Evolutionary conservation across 2,888 invertebrate species (phyloP).

Genomic region (Acronicta alni): DNA sequence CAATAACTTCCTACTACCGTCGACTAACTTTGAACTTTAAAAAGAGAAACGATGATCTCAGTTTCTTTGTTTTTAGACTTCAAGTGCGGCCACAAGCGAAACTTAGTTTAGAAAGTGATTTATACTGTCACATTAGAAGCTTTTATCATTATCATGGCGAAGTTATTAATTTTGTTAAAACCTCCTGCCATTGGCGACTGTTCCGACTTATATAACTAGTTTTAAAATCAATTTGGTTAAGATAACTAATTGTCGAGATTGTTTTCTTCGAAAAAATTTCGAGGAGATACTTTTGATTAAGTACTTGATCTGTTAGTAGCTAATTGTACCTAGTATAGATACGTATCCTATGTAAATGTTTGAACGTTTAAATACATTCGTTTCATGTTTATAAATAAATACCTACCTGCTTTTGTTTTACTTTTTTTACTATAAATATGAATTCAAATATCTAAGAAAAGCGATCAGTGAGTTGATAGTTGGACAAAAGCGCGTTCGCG

Average conservation of each 20-base stretch:
- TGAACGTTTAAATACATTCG: too few species aligned
- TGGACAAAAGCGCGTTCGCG: slow-evolving; percentile 12
- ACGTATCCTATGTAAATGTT: too few species aligned
- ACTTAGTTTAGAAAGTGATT: slow-evolving; percentile 53
- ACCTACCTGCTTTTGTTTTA: too few species aligned
- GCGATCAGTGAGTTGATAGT: slow-evolving; percentile 15
- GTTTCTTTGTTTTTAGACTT: not conserved
- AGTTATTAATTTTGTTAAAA: slow-evolving; percentile 41
- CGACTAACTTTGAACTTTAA: not conserved
- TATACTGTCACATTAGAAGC: slow-evolving; percentile 35
- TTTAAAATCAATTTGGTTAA: slow-evolving; percentile 20
- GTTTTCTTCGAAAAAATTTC: slow-evolving; percentile 15
- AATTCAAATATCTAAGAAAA: slow-evolving; percentile 5
- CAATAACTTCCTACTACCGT: not conserved
- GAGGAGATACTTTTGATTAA: not conserved
- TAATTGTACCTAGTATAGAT: too few species aligned
- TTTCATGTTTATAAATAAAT: too few species aligned
- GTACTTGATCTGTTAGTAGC: too few species aligned
- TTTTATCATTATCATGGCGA: slow-evolving; percentile 43
- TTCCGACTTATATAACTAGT: slow-evolving; percentile 3
- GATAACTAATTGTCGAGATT: slow-evolving; percentile 12
- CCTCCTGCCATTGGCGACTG: slow-evolving; percentile 12
- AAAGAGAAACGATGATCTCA: not conserved
- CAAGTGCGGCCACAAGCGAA: slow-evolving; percentile 1
- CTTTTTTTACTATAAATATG: too few species aligned